A percentile compares a stretch with the other conserved stretches of the same genome.
Evolutionary conservation across 2,888 invertebrate species (phyloP).

Genomic region (Ecdyonurus torrentis): DNA sequence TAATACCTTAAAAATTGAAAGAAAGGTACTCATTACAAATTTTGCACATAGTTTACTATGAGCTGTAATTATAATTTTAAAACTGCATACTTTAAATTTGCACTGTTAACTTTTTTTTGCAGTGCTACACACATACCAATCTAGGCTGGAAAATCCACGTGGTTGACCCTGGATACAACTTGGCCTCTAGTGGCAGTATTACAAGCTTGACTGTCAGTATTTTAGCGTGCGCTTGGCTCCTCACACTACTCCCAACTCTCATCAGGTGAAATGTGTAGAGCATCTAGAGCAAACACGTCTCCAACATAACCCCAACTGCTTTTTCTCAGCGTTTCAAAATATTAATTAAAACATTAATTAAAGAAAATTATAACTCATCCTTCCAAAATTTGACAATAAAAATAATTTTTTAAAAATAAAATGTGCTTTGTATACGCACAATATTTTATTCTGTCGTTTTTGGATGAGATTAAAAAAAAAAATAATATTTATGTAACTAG

Average conservation of each 20-base stretch:
- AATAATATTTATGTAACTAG: neutral
- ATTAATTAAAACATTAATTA: no score
- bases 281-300: neutral
- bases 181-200: conserved; percentile 21
- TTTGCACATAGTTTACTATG: no score
- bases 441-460: neutral
- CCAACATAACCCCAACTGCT: neutral
- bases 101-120: no score
- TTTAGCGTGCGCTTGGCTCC: neutral
- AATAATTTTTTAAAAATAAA: neutral
- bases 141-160: conserved; percentile 88
- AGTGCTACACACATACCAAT: conserved; percentile 88
- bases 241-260: neutral
- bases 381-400: no score
- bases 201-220: neutral
- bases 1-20: no score
- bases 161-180: conserved; percentile 49
- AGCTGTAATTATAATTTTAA: no score
- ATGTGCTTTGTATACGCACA: neutral
- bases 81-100: no score
- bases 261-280: neutral
- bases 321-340: neutral
- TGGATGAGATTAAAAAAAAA: neutral
- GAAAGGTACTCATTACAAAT: no score
- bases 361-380: no score